phyloP scores from a whole-genome alignment of 2,888 invertebrate species.

The Automeris io region DNA sequence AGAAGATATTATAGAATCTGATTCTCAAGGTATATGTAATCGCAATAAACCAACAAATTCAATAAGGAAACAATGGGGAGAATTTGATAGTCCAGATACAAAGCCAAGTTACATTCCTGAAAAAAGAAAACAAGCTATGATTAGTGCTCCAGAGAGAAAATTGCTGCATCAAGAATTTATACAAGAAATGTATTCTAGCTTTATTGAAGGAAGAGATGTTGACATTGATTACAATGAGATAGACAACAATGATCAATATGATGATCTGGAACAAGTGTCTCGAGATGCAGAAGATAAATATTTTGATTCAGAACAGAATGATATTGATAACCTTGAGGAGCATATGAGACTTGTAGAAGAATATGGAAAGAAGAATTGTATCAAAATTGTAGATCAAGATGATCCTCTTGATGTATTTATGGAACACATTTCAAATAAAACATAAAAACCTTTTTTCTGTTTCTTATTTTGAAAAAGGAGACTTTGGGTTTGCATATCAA shows the following conservation, averaged over 20 bases:
- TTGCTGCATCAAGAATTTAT: constrained; percentile 88
- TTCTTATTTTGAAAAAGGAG: background rate
- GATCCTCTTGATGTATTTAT: constrained; percentile 87
- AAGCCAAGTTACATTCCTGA: constrained; percentile 42
- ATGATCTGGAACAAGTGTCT: constrained; percentile 80
- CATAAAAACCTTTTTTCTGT: constrained; percentile 12
- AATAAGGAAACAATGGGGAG: constrained; percentile 69
- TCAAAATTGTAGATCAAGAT: constrained; percentile 41
- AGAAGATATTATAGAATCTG: constrained; percentile 68
- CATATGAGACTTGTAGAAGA: constrained; percentile 58
- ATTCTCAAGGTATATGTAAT: constrained; percentile 20
- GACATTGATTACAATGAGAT: constrained; percentile 90
- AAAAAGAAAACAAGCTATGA: constrained; percentile 45
- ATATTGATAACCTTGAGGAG: constrained; percentile 61
- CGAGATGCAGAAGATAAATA: constrained; percentile 94
- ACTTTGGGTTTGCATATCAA: background rate
- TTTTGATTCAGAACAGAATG: constrained; percentile 89
- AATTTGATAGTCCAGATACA: constrained; percentile 67
- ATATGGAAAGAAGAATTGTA: constrained; percentile 39
- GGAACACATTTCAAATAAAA: constrained; percentile 71
- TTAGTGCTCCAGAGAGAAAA: constrained; percentile 78
- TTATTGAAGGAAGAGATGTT: constrained; percentile 87
- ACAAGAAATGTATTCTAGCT: constrained; percentile 89
- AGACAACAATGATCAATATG: constrained; percentile 88
- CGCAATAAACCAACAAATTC: constrained; percentile 18